These are phyloP conservation scores for Stomatorhinus ivindoensis DNA, from an alignment of 2,113 vertebrate species.

Conservation along the genomic window DNA sequence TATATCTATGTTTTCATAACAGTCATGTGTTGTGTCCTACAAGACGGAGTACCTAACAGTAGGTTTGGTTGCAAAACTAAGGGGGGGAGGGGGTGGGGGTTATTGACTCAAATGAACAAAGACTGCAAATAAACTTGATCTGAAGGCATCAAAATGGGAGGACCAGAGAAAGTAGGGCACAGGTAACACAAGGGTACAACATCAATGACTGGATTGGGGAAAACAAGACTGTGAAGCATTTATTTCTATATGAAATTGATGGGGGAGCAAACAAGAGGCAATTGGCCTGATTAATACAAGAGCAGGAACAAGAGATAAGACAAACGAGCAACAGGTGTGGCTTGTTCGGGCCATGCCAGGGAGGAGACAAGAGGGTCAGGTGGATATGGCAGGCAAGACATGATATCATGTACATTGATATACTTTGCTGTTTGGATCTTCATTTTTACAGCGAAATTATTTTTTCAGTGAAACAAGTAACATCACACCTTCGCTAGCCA, in stretches of 20 bases:
- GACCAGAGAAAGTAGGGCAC: no score
- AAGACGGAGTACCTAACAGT: no score
- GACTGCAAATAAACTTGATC: no score
- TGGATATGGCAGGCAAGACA: background rate
- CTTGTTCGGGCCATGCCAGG: no score
- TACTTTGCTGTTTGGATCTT: background rate
- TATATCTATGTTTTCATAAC: no score
- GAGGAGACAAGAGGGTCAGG: no score
- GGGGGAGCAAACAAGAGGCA: background rate
- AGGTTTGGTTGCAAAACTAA: no score
- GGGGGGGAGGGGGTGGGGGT: no score
- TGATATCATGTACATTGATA: background rate
- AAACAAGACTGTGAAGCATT: background rate
- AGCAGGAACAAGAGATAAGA: background rate
- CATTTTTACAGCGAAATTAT: background rate
- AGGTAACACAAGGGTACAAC: no score
- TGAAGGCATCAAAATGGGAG: no score
- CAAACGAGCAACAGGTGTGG: background rate
- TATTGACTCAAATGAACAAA: no score
- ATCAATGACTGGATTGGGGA: background rate
- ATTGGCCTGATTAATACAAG: background rate
- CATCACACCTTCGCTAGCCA: background rate
- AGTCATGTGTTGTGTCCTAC: no score
- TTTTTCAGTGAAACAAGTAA: background rate
- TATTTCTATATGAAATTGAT: background rate